Evolutionary conservation across 2,888 invertebrate genomes (phyloP), one percentile per base, ranked within the genome.

Genomic region (Mesopsocus fuscifrons): DNA sequence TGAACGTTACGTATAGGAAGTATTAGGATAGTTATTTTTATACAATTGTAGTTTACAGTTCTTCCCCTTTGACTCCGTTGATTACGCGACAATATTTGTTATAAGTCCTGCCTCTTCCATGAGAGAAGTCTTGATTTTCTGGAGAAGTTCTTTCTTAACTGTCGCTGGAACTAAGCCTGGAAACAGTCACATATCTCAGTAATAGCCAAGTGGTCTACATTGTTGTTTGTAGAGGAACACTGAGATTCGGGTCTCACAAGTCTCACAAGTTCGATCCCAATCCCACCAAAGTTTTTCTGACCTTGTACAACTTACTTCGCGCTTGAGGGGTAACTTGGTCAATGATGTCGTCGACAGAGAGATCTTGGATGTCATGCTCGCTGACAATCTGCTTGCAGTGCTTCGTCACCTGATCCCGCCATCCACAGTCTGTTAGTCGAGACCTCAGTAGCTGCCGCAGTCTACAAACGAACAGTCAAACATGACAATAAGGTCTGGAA

Each of bases 101-200:
- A n/a, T n/a, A n/a, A 38, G 20, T 20, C 18, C 18, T 5, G 38
- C 38, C n/a, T 38, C 38, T 38, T 38, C 38, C 38, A 38, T 38
- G 15, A 43, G 21, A 18, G 33, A 43, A 20, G 33, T 18, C 17
- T 43, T 43, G 16, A 43, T 43, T 43, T 43, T 43, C 21, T 43
- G 43, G 2, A 43, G 34, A n/a, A 43, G 33, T 43, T 43, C 43
- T 15, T 43, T 43, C 17, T 43, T 43, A 8, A 43, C 34, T 13
- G 43, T 38, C 20, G 33, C 43, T 15, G 43, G 43, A 5, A 43
- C 43, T 9, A 40, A 34, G 9, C 34, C 43, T 43, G 30, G 9
- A 41, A 41, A 13, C n/a, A n/a, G n/a, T n/a, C n/a, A n/a, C n/a
- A n/a, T n/a, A n/a, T n/a, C n/a, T n/a, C n/a, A n/a, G n/a, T n/a